Percentiles rank a stretch among this genome's conserved stretches.
Conservation (phyloP, 2,113 vertebrate species). For the Illadopsis cleaveri region DNA sequence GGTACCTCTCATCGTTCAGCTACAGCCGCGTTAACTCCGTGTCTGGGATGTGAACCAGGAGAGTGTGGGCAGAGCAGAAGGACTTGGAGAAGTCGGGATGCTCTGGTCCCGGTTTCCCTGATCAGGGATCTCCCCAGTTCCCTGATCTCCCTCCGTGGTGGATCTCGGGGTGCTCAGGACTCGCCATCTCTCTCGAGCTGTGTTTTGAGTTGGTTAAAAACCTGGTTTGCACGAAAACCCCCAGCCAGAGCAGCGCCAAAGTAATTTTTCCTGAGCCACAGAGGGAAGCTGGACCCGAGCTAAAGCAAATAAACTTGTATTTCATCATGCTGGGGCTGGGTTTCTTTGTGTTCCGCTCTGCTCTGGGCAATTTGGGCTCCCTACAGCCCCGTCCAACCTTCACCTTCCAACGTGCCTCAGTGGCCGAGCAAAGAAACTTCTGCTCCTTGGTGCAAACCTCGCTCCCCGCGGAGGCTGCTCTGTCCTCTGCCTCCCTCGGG, state of each 20-base stretch:
- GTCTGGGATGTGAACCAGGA: background rate
- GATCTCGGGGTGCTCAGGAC: background rate
- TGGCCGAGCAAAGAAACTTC: background rate
- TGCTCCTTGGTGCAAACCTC: background rate
- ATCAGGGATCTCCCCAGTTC: no score
- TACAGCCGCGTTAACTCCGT: background rate
- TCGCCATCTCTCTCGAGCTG: background rate
- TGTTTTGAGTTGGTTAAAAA: background rate
- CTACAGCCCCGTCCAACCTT: background rate
- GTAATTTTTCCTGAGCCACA: background rate
- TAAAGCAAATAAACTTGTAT: slow-evolving; percentile 26
- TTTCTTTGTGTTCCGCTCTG: slow-evolving; percentile 2
- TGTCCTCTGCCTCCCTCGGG: background rate
- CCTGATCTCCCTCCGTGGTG: background rate
- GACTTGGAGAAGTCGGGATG: background rate
- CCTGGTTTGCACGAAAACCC: background rate
- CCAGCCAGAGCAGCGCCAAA: background rate
- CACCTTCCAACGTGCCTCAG: background rate
- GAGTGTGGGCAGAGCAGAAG: background rate
- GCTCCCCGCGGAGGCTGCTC: background rate
- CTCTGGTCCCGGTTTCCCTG: rapidly evolving
- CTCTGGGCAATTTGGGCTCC: background rate
- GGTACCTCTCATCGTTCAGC: background rate
- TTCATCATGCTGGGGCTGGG: background rate
- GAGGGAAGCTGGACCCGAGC: background rate